Evolutionary conservation across 2,888 invertebrate species (phyloP).

Genomic region (Lepidocyrtinus sp.): DNA sequence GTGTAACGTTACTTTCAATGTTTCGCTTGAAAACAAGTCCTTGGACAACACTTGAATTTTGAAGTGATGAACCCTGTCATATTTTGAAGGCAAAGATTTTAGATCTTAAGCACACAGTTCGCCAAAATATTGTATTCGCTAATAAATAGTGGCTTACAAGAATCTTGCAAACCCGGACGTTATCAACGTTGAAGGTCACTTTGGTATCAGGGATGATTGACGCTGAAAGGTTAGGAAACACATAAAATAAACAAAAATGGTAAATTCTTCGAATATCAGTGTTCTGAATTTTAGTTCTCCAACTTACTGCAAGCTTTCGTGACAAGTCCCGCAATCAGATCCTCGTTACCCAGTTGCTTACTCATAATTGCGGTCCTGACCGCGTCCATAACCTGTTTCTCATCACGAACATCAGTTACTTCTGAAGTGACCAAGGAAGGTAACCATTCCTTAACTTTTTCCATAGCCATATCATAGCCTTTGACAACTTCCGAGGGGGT

Average conservation of each 20-base stretch:
- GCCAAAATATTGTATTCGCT: too few species aligned
- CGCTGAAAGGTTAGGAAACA: slow-evolving; percentile 74
- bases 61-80: slow-evolving; percentile 83
- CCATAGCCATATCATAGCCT: slow-evolving; percentile 92
- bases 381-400: slow-evolving; percentile 81
- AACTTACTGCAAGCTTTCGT: slow-evolving; percentile 83
- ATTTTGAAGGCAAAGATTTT: background rate
- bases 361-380: slow-evolving; percentile 92
- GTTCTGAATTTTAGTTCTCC: too few species aligned
- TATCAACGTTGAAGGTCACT: slow-evolving; percentile 96
- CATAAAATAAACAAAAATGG: too few species aligned
- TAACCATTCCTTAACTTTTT: slow-evolving; percentile 92
- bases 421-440: slow-evolving; percentile 85
- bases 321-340: slow-evolving; percentile 89
- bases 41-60: slow-evolving; percentile 81
- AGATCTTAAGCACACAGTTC: slow-evolving; percentile 14
- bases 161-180: slow-evolving; percentile 93
- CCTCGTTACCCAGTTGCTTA: slow-evolving; percentile 98
- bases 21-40: slow-evolving; percentile 99
- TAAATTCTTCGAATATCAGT: too few species aligned
- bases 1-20: slow-evolving; percentile 92
- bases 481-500: slow-evolving; percentile 97
- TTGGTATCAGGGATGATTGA: slow-evolving; percentile 86
- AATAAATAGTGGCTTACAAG: slow-evolving; percentile 72
- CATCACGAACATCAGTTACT: slow-evolving; percentile 80